phyloP scores from a whole-genome alignment of 2,888 invertebrate species.

The Dynastes tityus region DNA sequence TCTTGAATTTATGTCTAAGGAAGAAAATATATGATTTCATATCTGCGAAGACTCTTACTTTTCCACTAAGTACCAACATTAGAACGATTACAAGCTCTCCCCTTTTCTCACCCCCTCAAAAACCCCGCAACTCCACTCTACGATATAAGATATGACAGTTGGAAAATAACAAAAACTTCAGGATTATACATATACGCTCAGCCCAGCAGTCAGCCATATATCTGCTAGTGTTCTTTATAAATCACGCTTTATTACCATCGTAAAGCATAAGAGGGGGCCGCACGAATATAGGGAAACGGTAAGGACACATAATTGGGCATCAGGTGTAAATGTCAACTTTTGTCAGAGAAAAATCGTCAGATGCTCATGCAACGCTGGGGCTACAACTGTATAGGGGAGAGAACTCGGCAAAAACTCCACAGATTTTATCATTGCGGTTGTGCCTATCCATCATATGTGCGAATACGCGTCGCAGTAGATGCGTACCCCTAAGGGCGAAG shows the following conservation, averaged over 20 bases:
- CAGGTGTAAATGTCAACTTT: conserved; percentile 63
- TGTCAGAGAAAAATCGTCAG: conserved; percentile 60
- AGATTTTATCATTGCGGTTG: conserved; percentile 60
- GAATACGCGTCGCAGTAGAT: background rate
- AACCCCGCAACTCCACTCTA: too few species aligned
- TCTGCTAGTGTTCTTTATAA: conserved; percentile 46
- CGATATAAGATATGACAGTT: conserved; percentile 29
- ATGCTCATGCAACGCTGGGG: conserved; percentile 49
- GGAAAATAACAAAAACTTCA: conserved; percentile 36
- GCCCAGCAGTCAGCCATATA: conserved; percentile 15
- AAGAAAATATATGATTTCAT: too few species aligned
- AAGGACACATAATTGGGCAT: conserved; percentile 56
- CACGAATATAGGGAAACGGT: conserved; percentile 27
- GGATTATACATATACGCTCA: conserved; percentile 25
- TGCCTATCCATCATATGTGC: conserved; percentile 59
- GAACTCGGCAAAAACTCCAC: conserved; percentile 56
- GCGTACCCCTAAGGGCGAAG: conserved; percentile 14
- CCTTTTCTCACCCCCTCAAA: background rate
- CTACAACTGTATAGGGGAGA: conserved; percentile 18
- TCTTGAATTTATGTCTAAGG: too few species aligned
- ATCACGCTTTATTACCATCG: conserved; percentile 48
- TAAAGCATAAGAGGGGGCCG: conserved; percentile 31
- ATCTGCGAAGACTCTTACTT: too few species aligned
- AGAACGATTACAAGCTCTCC: background rate
- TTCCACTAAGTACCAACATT: background rate